A percentile compares a stretch with the other conserved stretches of the same genome.
Conservation (phyloP, 2,797 vertebrate genomes). For the Enteromius argenteus region DNA sequence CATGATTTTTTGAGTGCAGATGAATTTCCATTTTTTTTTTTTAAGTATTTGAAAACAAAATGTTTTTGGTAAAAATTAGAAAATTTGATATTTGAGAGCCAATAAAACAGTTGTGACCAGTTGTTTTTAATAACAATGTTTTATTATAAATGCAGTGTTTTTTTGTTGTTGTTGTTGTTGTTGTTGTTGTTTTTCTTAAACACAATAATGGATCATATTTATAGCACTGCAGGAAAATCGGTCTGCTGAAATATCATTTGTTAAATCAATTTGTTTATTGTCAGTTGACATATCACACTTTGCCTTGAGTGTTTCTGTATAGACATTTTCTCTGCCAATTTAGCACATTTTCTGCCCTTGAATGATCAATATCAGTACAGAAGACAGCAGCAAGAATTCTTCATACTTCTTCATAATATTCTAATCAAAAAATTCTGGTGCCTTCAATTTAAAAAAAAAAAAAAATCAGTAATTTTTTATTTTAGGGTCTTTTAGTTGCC, state of each 20-base stretch:
- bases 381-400: constrained; percentile 19
- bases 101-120: not conserved
- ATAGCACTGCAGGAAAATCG: not conserved
- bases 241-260: not conserved
- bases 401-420: constrained; percentile 46
- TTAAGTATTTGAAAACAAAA: not conserved
- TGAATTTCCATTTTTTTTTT: not conserved
- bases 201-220: not conserved
- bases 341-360: constrained; percentile 62
- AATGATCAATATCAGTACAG: constrained; percentile 65
- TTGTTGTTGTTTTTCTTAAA: not conserved
- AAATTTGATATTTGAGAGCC: not conserved
- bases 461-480: too few species aligned
- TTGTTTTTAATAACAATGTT: not conserved
- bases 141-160: not conserved
- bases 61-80: not conserved
- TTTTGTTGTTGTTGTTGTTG: too few species aligned
- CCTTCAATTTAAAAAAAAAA: not conserved
- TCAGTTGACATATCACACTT: constrained; percentile 39
- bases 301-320: constrained; percentile 13
- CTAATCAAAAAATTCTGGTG: not conserved
- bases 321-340: constrained; percentile 57
- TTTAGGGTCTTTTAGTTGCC: too few species aligned
- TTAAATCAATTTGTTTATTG: constrained; percentile 5
- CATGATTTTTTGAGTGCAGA: not conserved